A percentile compares a stretch with the other conserved stretches of the same genome.
Conservation (phyloP, 2,797 vertebrate genomes). For the Parotocinclus haroldoi region DNA sequence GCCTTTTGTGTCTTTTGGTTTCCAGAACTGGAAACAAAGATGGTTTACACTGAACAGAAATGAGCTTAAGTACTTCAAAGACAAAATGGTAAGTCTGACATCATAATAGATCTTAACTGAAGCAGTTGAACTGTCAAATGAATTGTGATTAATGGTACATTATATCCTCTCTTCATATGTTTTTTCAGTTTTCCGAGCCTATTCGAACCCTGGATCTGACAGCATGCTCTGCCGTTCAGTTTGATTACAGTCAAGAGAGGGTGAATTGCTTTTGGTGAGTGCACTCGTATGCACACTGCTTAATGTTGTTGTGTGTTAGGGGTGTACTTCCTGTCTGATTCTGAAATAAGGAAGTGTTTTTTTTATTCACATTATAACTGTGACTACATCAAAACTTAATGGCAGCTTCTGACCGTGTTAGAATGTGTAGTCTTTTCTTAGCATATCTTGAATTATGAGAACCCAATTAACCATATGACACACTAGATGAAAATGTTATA, state of each 20-base stretch:
- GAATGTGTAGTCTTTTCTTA: no score
- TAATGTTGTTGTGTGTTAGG: background rate
- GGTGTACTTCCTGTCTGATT: constrained; percentile 10
- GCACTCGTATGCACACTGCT: background rate
- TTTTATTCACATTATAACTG: no score
- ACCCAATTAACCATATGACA: no score
- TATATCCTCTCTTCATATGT: no score
- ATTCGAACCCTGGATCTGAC: constrained; percentile 86
- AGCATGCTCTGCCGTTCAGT: constrained; percentile 90
- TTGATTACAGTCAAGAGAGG: constrained; percentile 92
- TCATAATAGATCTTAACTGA: no score
- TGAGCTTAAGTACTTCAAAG: constrained; percentile 95
- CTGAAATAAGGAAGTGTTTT: constrained; percentile 36
- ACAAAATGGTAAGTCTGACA: constrained; percentile 81
- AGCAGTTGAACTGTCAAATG: background rate
- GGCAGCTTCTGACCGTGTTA: no score
- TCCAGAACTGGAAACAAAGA: constrained; percentile 92
- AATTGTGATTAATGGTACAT: background rate
- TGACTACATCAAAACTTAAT: no score
- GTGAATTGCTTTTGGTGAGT: constrained; percentile 97
- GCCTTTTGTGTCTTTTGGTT: constrained; percentile 9
- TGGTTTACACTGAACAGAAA: constrained; percentile 94
- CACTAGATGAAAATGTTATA: no score
- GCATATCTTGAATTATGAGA: no score
- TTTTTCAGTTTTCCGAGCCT: constrained; percentile 80